phyloP scores from a whole-genome alignment of 2,888 invertebrate genomes.

The Hybos culiciformis region DNA sequence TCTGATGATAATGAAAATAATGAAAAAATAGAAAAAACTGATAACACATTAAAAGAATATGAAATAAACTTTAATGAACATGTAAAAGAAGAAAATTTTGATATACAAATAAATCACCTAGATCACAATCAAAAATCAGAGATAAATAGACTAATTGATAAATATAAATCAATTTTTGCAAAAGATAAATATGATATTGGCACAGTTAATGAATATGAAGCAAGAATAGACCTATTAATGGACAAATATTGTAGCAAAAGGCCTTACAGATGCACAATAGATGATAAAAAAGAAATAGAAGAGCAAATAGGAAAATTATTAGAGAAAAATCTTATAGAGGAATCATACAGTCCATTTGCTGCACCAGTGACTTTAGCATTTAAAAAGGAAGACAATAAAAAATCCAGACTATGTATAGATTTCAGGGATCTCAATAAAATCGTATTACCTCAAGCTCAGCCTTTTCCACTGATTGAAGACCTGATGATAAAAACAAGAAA shows the following conservation, averaged over 20 bases:
- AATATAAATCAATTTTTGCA: slow-evolving; percentile 8
- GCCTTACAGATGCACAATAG: slow-evolving; percentile 2
- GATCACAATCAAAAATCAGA: neutral
- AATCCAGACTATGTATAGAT: slow-evolving; percentile 6
- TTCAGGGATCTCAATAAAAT: slow-evolving; percentile 6
- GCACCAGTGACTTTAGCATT: slow-evolving; percentile 8
- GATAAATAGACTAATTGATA: neutral
- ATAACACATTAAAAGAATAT: slow-evolving; percentile 2
- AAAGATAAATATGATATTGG: slow-evolving; percentile 15
- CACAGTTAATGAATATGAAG: slow-evolving; percentile 15
- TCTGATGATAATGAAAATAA: neutral
- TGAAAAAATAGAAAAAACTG: neutral
- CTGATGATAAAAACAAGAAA: neutral
- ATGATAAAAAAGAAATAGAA: slow-evolving; percentile 6
- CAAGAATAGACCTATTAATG: slow-evolving; percentile 7
- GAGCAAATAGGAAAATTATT: slow-evolving; percentile 2
- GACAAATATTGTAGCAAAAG: slow-evolving; percentile 5
- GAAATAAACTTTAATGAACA: slow-evolving; percentile 10
- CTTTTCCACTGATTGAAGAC: slow-evolving; percentile 2
- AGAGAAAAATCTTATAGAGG: slow-evolving; percentile 1
- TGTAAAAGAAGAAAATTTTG: neutral
- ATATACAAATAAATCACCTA: neutral
- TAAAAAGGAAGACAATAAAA: slow-evolving; percentile 12
- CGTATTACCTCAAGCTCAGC: slow-evolving; percentile 5
- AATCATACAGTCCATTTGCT: slow-evolving; percentile 1